These are phyloP conservation scores for Spongia lamella DNA, from an alignment of 37 sponge, comb jelly and placozoan genomes.

Conservation along the genomic window DNA sequence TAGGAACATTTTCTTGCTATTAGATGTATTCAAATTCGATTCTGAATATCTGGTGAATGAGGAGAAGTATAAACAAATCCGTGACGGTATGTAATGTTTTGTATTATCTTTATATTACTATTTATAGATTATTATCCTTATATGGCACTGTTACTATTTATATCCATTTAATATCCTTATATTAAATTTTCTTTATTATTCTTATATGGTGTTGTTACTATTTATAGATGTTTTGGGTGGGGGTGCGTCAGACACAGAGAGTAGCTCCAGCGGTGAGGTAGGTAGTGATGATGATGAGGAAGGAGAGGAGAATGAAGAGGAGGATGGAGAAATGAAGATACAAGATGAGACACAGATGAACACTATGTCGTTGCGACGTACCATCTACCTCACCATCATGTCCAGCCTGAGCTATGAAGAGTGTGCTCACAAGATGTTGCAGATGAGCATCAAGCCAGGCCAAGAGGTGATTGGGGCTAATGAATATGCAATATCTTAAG, in stretches of 20 bases:
- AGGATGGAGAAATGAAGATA: constrained; percentile 65
- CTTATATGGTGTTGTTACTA: background rate
- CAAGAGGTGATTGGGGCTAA: constrained; percentile 79
- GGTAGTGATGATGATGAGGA: constrained; percentile 47
- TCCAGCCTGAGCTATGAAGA: constrained; percentile 95
- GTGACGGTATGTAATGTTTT: constrained; percentile 67
- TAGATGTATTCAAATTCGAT: constrained; percentile 93
- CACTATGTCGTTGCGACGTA: constrained; percentile 69
- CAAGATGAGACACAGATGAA: constrained; percentile 79
- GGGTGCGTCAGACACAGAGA: constrained; percentile 28
- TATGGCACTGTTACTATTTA: too few relatives aligned
- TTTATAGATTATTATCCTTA: too few relatives aligned
- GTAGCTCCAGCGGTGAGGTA: constrained; percentile 34
- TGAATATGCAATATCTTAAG: too few relatives aligned
- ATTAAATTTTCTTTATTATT: background rate
- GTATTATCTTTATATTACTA: too few relatives aligned
- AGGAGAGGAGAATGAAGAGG: constrained; percentile 62
- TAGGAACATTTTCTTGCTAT: background rate
- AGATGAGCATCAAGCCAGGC: constrained; percentile 74
- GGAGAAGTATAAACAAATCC: constrained; percentile 78
- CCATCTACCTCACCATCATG: constrained; percentile 96
- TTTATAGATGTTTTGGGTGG: constrained; percentile 69
- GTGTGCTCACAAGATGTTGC: constrained; percentile 94
- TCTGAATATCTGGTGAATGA: constrained; percentile 82
- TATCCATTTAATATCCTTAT: too few relatives aligned